A percentile compares a stretch with the other conserved stretches of the same genome.
These are phyloP conservation scores for Rhodinocichla rosea DNA, from an alignment of 2,113 vertebrate species.

Conservation along the genomic window DNA sequence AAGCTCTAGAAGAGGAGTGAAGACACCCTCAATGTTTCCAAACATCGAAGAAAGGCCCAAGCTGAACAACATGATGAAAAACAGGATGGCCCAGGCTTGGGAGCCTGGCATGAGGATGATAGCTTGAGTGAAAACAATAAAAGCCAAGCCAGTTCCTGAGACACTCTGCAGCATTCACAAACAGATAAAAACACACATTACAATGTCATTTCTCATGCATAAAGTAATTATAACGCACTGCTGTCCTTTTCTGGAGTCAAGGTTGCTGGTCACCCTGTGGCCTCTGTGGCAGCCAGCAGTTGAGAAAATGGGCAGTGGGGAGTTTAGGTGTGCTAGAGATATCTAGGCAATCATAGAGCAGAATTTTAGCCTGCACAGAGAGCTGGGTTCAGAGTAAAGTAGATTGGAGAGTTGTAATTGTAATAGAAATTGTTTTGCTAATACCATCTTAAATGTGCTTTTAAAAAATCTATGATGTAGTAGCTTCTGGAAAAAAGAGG, in stretches of 20 bases:
- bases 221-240: not conserved
- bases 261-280: not conserved
- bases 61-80: slow-evolving; percentile 89
- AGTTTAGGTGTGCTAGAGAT: not conserved
- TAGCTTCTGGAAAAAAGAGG: not conserved
- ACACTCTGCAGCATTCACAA: slow-evolving; percentile 74
- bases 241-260: not conserved
- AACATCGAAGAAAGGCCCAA: slow-evolving; percentile 94
- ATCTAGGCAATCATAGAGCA: not conserved
- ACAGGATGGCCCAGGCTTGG: slow-evolving; percentile 87
- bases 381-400: not conserved
- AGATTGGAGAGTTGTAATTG: not conserved
- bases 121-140: slow-evolving; percentile 88
- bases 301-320: not conserved
- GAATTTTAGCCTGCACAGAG: not conserved
- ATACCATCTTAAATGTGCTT: not conserved
- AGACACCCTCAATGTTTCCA: slow-evolving; percentile 85
- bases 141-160: slow-evolving; percentile 89
- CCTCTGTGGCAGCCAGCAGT: not conserved
- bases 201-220: not conserved
- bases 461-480: accelerated
- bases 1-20: slow-evolving; percentile 82
- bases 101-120: slow-evolving; percentile 86
- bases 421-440: not conserved
- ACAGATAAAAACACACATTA: not conserved